phyloP scores from a whole-genome alignment of 1,140 invertebrate genomes.

The Leptestheria dahalacensis region DNA sequence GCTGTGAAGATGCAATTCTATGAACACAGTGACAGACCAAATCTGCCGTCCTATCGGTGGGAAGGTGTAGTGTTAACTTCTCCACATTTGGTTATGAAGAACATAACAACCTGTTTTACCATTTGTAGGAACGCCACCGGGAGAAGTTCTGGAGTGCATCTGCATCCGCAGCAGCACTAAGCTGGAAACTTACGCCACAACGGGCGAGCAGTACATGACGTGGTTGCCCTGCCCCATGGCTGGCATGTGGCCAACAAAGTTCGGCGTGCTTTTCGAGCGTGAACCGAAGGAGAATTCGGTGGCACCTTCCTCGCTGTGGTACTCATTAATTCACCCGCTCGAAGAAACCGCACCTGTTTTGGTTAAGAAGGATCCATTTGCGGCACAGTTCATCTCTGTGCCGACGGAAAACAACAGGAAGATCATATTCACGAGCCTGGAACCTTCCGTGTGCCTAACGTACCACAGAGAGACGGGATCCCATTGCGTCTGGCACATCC shows the following conservation, averaged over 20 bases:
- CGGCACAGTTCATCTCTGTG: conserved; percentile 34
- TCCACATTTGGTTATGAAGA: conserved; percentile 17
- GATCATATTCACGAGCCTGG: conserved; percentile 43
- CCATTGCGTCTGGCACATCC: conserved; percentile 66
- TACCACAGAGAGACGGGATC: conserved; percentile 57
- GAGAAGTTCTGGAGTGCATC: conserved; percentile 36
- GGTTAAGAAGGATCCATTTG: conserved; percentile 41
- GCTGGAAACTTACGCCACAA: conserved; percentile 57
- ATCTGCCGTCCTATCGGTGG: background rate
- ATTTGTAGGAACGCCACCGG: conserved; percentile 19
- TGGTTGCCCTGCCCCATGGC: conserved; percentile 70
- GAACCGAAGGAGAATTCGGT: conserved; percentile 21
- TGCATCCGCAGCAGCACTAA: conserved; percentile 59
- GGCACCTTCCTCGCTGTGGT: conserved; percentile 43
- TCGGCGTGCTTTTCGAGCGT: conserved; percentile 55
- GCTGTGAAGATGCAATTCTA: conserved; percentile 64
- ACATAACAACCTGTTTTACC: background rate
- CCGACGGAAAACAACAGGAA: conserved; percentile 38
- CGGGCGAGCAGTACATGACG: conserved; percentile 65
- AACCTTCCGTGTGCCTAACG: conserved; percentile 50
- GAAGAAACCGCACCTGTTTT: conserved; percentile 76
- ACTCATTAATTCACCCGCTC: conserved; percentile 70
- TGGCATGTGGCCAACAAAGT: conserved; percentile 55
- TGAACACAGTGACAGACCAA: conserved; percentile 29
- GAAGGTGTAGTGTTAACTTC: conserved; percentile 20